Conservation (phyloP, 2,797 vertebrate genomes). For the Poliocrania exsul region DNA sequence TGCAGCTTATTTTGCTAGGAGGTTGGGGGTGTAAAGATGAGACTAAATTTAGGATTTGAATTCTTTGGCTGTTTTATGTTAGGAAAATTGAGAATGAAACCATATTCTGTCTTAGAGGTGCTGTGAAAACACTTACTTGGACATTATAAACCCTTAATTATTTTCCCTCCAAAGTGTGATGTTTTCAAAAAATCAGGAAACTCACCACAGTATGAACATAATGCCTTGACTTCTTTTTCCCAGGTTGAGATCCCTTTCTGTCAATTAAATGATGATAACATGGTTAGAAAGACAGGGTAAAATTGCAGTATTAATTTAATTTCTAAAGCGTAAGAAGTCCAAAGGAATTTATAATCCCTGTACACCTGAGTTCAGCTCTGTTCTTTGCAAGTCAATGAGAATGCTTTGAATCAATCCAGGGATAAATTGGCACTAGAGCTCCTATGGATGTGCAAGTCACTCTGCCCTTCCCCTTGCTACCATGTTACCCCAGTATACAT, state of each 20-base stretch:
- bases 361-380: not conserved
- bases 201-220: accelerated
- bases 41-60: not conserved
- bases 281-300: not conserved
- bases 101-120: not conserved
- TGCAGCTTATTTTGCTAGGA: not conserved
- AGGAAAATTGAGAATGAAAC: not conserved
- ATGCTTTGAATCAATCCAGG: not conserved
- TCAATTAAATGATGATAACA: not conserved
- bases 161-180: not conserved
- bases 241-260: not conserved
- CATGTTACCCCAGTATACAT: accelerated
- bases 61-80: not conserved
- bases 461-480: not conserved
- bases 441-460: not conserved
- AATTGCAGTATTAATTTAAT: not conserved
- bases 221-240: not conserved
- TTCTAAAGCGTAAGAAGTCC: not conserved
- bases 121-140: not conserved
- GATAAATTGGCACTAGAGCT: not conserved
- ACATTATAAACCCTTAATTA: not conserved
- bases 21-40: not conserved
- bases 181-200: not conserved
- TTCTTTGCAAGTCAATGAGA: not conserved
- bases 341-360: not conserved